Percentiles rank a stretch among this genome's conserved stretches.
Conservation (phyloP, 2,888 invertebrate genomes). For the Dicycla oo region DNA sequence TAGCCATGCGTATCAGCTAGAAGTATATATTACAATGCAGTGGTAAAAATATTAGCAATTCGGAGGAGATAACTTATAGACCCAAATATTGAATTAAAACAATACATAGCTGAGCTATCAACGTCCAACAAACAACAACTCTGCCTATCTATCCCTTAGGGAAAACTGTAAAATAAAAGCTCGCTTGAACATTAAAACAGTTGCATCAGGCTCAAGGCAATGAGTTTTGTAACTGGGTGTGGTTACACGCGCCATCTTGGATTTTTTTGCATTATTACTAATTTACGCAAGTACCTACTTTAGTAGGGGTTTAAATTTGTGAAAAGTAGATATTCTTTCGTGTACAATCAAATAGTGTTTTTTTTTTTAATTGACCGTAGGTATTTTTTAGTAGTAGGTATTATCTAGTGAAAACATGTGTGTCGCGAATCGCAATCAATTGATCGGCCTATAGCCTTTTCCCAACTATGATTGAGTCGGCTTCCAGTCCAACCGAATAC, state of each 20-base stretch:
- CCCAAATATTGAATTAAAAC: too few species aligned
- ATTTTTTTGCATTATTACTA: slow-evolving; percentile 29
- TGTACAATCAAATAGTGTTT: neutral
- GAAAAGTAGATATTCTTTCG: neutral
- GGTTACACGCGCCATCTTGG: slow-evolving; percentile 46
- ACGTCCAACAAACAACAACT: neutral
- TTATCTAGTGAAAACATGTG: neutral
- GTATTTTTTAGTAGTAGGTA: neutral
- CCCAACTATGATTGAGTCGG: too few species aligned
- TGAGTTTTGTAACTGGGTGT: slow-evolving; percentile 50
- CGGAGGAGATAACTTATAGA: too few species aligned
- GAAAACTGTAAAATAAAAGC: slow-evolving; percentile 24
- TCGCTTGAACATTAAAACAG: neutral
- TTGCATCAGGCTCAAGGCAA: slow-evolving; percentile 53
- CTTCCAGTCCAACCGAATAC: too few species aligned
- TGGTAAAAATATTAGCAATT: neutral
- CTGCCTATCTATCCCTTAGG: neutral
- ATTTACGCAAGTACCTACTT: slow-evolving; percentile 8
- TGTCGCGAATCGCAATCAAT: too few species aligned
- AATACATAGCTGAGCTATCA: neutral
- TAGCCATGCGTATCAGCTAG: neutral
- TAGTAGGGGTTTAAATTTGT: neutral
- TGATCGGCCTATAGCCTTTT: too few species aligned
- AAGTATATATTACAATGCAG: neutral
- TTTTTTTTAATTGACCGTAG: neutral